Evolutionary conservation across 2,113 vertebrate species (phyloP).

Genomic region (Spheniscus mendiculus): DNA sequence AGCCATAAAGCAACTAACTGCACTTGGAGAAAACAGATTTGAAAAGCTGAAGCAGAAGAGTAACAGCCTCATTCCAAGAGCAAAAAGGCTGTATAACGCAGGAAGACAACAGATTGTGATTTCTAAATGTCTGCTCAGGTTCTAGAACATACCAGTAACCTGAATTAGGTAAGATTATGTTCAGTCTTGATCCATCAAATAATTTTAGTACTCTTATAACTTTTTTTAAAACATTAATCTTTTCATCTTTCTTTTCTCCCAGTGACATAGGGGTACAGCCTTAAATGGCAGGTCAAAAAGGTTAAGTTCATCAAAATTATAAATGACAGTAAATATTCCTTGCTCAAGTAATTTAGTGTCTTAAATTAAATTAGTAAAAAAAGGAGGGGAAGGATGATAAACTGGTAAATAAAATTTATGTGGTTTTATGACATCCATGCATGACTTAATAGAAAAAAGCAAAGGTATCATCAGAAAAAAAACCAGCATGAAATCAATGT

Average conservation of each 20-base stretch:
- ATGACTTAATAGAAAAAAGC: neutral
- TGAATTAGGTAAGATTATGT: neutral
- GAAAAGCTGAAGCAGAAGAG: slow-evolving; percentile 31
- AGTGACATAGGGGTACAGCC: neutral
- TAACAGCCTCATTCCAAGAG: neutral
- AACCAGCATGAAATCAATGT: neutral
- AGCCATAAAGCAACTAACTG: slow-evolving; percentile 64
- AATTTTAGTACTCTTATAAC: neutral
- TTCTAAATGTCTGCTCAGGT: neutral
- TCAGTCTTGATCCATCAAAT: neutral
- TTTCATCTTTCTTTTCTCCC: neutral
- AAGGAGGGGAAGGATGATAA: neutral
- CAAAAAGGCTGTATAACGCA: neutral
- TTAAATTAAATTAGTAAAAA: neutral
- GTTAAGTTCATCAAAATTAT: neutral
- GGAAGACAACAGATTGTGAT: slow-evolving; percentile 6
- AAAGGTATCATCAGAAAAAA: neutral
- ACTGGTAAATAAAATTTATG: neutral
- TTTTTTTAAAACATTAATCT: neutral
- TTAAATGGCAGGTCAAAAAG: neutral
- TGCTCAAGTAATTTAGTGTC: neutral
- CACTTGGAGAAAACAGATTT: slow-evolving; percentile 56
- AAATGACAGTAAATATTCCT: neutral
- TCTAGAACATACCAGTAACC: neutral
- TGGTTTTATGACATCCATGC: neutral